Evolutionary conservation across 30 jellyfish, hydroid and myxozoan genomes (phyloP).

Genomic region (Pseudorhiza aurosa): DNA sequence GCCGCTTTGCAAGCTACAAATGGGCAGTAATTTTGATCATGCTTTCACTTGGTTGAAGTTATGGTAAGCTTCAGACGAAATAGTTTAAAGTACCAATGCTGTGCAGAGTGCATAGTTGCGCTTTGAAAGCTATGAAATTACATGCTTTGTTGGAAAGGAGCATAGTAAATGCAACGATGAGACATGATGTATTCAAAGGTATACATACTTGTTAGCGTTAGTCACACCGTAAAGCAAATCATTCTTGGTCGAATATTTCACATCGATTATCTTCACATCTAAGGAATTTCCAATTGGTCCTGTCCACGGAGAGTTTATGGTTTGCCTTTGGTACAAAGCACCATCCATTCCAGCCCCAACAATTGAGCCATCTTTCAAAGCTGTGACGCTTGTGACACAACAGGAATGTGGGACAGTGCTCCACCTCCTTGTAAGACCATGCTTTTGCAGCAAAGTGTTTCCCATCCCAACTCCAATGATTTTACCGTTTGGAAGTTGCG

Average conservation of each 20-base stretch:
- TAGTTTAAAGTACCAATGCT: no score
- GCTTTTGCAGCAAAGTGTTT: not conserved
- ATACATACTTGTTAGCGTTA: not conserved
- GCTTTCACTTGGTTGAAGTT: no score
- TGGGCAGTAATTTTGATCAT: no score
- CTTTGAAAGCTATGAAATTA: no score
- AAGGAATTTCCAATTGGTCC: conserved; percentile 24
- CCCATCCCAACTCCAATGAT: conserved; percentile 25
- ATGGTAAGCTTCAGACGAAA: no score
- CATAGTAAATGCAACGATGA: no score
- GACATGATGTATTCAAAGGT: not conserved
- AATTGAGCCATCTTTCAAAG: conserved; percentile 3
- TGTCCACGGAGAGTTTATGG: not conserved
- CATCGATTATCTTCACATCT: not conserved
- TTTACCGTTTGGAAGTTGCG: conserved; percentile 3
- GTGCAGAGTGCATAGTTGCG: no score
- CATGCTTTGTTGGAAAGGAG: no score
- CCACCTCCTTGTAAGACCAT: conserved; percentile 5
- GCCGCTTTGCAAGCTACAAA: no score
- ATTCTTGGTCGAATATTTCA: conserved; percentile 2
- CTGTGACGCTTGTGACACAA: conserved; percentile 16
- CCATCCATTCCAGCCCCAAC: conserved; percentile 15
- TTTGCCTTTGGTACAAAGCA: not conserved
- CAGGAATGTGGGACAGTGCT: not conserved
- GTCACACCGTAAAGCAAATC: conserved; percentile 27